phyloP scores from a whole-genome alignment of 2,113 vertebrate genomes.

The Rhinolophus ferrumequinum region DNA sequence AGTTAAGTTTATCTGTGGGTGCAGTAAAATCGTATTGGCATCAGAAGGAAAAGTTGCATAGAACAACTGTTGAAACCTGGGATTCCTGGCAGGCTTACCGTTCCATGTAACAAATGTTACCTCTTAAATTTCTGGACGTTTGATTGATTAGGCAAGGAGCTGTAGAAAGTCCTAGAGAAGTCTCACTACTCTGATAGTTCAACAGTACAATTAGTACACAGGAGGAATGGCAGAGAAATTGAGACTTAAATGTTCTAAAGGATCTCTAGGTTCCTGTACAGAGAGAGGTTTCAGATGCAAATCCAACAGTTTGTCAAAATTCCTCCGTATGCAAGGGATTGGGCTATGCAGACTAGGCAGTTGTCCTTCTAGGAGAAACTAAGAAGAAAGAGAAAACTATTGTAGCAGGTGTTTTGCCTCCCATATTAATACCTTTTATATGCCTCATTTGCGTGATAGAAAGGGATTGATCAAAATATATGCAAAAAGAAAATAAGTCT shows the following conservation, averaged over 20 bases:
- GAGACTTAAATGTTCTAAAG: too few species aligned
- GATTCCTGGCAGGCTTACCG: neutral
- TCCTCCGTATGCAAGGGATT: neutral
- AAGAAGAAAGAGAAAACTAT: neutral
- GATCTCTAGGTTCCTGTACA: neutral
- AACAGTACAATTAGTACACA: neutral
- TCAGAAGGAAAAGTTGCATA: neutral
- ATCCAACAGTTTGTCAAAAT: neutral
- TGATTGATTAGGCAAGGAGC: neutral
- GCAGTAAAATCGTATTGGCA: neutral
- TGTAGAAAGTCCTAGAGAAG: neutral
- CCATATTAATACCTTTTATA: neutral
- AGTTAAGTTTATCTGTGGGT: neutral
- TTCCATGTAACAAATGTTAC: neutral
- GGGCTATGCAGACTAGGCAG: neutral
- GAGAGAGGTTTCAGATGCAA: neutral
- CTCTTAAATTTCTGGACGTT: neutral
- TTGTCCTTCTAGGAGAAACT: neutral
- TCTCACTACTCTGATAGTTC: neutral
- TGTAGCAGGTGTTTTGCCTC: neutral
- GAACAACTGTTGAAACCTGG: neutral
- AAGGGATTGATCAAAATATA: neutral
- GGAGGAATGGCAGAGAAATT: neutral
- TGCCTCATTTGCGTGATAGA: neutral
- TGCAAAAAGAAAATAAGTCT: neutral